Evolutionary conservation across 2,113 vertebrate species (phyloP), one percentile per base, ranked within the genome.

Genomic region (Casuarius casuarius): DNA sequence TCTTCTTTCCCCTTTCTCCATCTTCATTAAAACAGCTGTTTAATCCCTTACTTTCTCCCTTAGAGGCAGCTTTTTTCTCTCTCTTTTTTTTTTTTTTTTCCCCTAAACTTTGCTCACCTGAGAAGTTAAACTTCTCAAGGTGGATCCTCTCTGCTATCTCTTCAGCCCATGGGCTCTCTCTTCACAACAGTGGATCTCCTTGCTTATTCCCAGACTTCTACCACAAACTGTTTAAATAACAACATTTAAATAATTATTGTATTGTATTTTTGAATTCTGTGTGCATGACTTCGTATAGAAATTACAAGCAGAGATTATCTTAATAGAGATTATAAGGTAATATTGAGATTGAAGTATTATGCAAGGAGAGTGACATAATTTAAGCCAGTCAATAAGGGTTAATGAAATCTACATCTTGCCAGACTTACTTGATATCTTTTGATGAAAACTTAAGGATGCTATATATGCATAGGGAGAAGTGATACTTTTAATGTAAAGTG

Each of bases 361-460:
- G 63, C 68, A 62, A 92, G 26, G 31, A 74, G 42, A 89, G 25
- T 56, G 52, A 81, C 19, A 74, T 82, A 92, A 89, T 92, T 95
- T 88, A 81, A 91, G 17, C 17, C 22, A 65, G 78, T 95, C 91
- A 95, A 75, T 84, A 89, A 70, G 20, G 75, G 78, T 90, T 94
- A 93, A 94, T 90, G 83, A 94, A 90, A 91, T 38, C 18, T 89
- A 68, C 56, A 94, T 91, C 59, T 92, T 67, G 80, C 67, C 51
- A 87, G 56, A 94, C 70, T 71, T 75, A 75, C 58, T 75, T 77
- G 28, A 21, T 89, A 65, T 58, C 12, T 95, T 78, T 87, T 91
- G 70, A 87, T 73, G 33, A 91, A 92, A 94, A 81, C 42, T 87
- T 91, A 81, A 87, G 78, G 15, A 82, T 70, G n/a, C 81, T 91